A percentile compares a stretch with the other conserved stretches of the same genome.
Evolutionary conservation across 1,140 invertebrate genomes (phyloP).

Genomic region (Phocides pigmalion): DNA sequence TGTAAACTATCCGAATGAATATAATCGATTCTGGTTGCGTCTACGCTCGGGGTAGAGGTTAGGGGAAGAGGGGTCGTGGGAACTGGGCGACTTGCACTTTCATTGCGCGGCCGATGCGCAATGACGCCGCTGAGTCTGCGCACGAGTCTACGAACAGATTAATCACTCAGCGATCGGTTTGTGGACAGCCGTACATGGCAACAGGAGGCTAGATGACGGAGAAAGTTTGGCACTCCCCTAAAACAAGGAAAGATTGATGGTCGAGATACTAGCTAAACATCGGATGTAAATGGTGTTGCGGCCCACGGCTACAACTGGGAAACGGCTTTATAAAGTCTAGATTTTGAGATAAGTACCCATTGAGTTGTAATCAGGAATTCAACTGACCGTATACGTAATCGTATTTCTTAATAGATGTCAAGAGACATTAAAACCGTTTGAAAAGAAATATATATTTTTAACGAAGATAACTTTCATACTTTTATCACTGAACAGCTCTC

Average conservation of each 20-base stretch:
- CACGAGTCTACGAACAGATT: constrained; percentile 60
- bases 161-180: constrained; percentile 50
- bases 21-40: constrained; percentile 53
- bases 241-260: constrained; percentile 33
- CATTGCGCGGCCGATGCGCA: constrained; percentile 59
- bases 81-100: constrained; percentile 78
- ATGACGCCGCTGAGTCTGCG: constrained; percentile 66
- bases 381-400: background rate
- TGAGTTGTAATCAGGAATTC: constrained; percentile 1
- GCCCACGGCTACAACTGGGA: constrained; percentile 1
- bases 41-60: constrained; percentile 29
- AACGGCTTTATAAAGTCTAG: constrained; percentile 3
- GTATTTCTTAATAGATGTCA: background rate
- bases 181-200: constrained; percentile 40
- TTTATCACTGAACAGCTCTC: too few relatives aligned
- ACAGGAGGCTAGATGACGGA: constrained; percentile 42
- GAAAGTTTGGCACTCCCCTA: constrained; percentile 42
- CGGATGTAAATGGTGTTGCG: constrained; percentile 17
- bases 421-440: constrained; percentile 3
- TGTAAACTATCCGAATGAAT: constrained; percentile 61
- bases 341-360: constrained; percentile 16
- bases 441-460: background rate
- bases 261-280: constrained; percentile 14
- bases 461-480: too few relatives aligned
- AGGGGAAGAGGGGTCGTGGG: constrained; percentile 61